These are phyloP conservation scores for Stictocephala bisonia DNA, from an alignment of 2,888 invertebrate genomes.

Conservation along the genomic window DNA sequence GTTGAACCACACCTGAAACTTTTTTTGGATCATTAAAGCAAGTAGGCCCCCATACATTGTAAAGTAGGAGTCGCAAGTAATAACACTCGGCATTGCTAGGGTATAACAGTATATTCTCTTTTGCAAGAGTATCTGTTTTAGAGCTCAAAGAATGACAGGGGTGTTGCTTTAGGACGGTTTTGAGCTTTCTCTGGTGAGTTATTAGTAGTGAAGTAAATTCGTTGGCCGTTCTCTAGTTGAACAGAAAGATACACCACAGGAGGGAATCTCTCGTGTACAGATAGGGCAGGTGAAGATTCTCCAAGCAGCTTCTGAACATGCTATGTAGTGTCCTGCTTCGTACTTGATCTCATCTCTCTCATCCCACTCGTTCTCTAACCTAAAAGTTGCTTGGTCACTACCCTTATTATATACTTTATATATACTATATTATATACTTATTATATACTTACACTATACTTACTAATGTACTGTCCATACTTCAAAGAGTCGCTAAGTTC, in stretches of 20 bases:
- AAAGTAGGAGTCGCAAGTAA: too few species aligned
- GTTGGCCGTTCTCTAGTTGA: slow-evolving; percentile 4
- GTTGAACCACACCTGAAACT: too few species aligned
- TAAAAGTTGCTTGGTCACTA: slow-evolving; percentile 48
- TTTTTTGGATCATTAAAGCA: too few species aligned
- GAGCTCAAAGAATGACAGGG: not conserved
- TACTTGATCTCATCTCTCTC: too few species aligned
- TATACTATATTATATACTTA: too few species aligned
- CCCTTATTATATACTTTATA: too few species aligned
- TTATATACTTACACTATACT: too few species aligned
- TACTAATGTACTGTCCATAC: slow-evolving; percentile 56
- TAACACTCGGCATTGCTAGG: too few species aligned
- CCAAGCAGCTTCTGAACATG: slow-evolving; percentile 51
- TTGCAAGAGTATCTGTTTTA: slow-evolving; percentile 42
- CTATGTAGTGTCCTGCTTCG: slow-evolving; percentile 54
- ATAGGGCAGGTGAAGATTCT: slow-evolving; percentile 41
- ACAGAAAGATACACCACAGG: not conserved
- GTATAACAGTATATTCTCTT: too few species aligned
- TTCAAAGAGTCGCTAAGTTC: slow-evolving; percentile 55
- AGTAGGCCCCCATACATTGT: too few species aligned
- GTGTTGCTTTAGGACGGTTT: not conserved
- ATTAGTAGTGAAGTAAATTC: not conserved
- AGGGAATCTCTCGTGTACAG: too few species aligned
- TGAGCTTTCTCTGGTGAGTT: not conserved
- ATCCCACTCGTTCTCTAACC: slow-evolving; percentile 43